Conservation (phyloP, 2,113 vertebrate genomes). For the Prolemur simus region DNA sequence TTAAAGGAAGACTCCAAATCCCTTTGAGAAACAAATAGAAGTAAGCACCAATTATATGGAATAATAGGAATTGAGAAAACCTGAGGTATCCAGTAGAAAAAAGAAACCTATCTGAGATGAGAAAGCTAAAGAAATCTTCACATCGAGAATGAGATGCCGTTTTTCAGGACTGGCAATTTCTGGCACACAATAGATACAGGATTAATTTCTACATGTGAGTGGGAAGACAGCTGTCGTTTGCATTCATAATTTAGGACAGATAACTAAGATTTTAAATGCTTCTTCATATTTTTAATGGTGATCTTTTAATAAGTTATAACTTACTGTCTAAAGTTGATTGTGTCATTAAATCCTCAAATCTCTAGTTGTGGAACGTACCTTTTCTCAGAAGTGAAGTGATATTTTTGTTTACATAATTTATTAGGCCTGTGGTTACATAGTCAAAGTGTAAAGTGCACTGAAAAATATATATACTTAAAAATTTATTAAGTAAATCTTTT, state of each 20-base stretch:
- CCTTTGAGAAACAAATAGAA: not conserved
- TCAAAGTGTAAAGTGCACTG: not conserved
- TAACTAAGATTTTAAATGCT: not conserved
- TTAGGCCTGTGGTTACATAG: not conserved
- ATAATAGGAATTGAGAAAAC: not conserved
- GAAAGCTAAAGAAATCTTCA: not conserved
- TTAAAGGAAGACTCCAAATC: not conserved
- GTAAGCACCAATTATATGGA: not conserved
- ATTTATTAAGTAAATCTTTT: not conserved
- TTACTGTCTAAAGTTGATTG: not conserved
- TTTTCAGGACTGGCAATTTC: not conserved
- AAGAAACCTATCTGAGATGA: not conserved
- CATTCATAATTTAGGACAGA: not conserved
- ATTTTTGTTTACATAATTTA: slow-evolving; percentile 11
- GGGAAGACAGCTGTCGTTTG: not conserved
- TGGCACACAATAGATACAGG: not conserved
- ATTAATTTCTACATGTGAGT: not conserved
- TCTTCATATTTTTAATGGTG: not conserved
- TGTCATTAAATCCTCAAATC: slow-evolving; percentile 3
- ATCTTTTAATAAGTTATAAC: not conserved
- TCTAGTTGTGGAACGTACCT: not conserved
- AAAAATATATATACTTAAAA: slow-evolving; percentile 37
- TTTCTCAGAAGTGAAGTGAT: not conserved
- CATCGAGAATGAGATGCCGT: not conserved
- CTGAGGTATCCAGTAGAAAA: not conserved